A percentile compares a stretch with the other conserved stretches of the same genome.
phyloP scores from a whole-genome alignment of 2,888 invertebrate species.

The Synanthedon formicaeformis region DNA sequence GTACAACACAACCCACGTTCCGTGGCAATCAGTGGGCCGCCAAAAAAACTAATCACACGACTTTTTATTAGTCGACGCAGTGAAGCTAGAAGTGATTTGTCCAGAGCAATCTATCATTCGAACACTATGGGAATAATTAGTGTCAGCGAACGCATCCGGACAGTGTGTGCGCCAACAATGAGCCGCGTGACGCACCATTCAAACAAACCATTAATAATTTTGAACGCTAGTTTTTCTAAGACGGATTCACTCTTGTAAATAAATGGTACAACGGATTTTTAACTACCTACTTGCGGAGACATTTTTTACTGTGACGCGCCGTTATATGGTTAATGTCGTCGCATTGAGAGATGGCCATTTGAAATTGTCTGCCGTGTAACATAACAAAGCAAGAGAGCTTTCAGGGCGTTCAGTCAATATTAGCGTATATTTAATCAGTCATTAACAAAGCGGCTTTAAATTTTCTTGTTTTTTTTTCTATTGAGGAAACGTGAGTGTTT shows the following conservation, averaged over 20 bases:
- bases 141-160: conserved; percentile 66
- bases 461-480: conserved; percentile 1
- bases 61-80: conserved; percentile 55
- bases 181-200: conserved; percentile 61
- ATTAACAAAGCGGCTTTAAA: conserved; percentile 3
- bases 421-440: conserved; percentile 10
- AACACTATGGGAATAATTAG: conserved; percentile 69
- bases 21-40: conserved; percentile 42
- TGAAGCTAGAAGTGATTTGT: conserved; percentile 64
- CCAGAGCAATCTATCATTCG: conserved; percentile 67
- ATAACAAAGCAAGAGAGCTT: conserved; percentile 1
- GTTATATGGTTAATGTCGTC: conserved; percentile 39
- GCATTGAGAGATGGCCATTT: conserved; percentile 18
- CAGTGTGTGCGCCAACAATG: conserved; percentile 59
- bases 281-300: conserved; percentile 66
- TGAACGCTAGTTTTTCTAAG: conserved; percentile 64
- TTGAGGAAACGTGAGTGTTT: conserved; percentile 35
- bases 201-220: conserved; percentile 69
- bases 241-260: conserved; percentile 64
- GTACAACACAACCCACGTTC: conserved; percentile 42
- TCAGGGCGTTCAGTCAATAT: conserved; percentile 13
- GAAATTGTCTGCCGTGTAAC: conserved; percentile 1
- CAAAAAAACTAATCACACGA: conserved; percentile 52
- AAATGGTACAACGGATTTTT: conserved; percentile 62
- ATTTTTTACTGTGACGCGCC: conserved; percentile 46